These are phyloP conservation scores for Poeciliopsis turneri DNA, from an alignment of 2,797 vertebrate species.

Conservation along the genomic window DNA sequence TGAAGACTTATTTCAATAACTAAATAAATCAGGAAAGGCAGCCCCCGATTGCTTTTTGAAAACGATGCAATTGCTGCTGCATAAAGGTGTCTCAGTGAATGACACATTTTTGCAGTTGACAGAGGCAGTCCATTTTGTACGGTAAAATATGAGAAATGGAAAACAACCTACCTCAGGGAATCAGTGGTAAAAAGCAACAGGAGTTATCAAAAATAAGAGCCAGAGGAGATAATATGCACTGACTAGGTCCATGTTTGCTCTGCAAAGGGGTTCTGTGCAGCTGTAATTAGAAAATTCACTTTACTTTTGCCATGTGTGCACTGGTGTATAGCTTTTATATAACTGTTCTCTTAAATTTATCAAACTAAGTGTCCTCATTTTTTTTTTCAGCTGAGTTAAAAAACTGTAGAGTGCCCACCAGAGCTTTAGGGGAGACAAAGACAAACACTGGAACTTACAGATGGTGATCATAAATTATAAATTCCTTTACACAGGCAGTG, in stretches of 20 bases:
- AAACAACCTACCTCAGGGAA: constrained; percentile 15
- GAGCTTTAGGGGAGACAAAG: constrained; percentile 27
- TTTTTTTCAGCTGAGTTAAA: constrained; percentile 11
- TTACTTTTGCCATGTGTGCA: not conserved
- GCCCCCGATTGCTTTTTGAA: not conserved
- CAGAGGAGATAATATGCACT: constrained; percentile 4
- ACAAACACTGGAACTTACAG: constrained; percentile 43
- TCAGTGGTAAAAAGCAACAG: constrained; percentile 10
- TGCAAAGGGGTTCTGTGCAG: not conserved
- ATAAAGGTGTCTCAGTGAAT: constrained; percentile 14
- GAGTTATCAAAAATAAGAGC: constrained; percentile 15
- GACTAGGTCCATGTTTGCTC: constrained; percentile 10
- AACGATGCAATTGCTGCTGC: not conserved
- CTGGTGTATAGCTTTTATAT: not conserved
- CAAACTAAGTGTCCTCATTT: constrained; percentile 8
- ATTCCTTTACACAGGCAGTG: constrained; percentile 30
- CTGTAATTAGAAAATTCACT: not conserved
- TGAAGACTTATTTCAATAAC: constrained; percentile 19
- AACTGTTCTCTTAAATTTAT: constrained; percentile 9
- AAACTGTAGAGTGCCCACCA: constrained; percentile 18
- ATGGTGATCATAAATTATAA: constrained; percentile 53
- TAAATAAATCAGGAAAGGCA: constrained; percentile 12
- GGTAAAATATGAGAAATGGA: constrained; percentile 23
- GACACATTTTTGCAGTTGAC: constrained; percentile 21
- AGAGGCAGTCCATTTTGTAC: constrained; percentile 7